A percentile compares a stretch with the other conserved stretches of the same genome.
These are phyloP conservation scores for Philotrypesis tridentata DNA, from an alignment of 1,140 invertebrate species.

Conservation along the genomic window DNA sequence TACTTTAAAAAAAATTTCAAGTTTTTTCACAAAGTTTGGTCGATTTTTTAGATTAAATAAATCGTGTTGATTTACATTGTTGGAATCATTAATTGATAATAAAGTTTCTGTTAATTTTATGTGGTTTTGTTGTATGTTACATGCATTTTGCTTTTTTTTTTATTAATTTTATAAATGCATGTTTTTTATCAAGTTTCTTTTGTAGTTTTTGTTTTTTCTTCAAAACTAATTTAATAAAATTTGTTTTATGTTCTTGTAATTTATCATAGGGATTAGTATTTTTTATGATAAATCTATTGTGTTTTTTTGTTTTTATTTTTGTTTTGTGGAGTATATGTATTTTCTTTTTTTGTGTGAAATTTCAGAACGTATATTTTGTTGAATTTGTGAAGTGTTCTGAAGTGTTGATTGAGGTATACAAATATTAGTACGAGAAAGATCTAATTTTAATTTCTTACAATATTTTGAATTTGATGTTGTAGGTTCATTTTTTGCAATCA, in stretches of 20 bases:
- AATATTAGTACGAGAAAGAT: no score
- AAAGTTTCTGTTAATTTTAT: neutral
- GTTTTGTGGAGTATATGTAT: no score
- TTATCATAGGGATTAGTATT: neutral
- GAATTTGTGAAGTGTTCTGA: no score
- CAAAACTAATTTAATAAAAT: neutral
- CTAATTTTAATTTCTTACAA: no score
- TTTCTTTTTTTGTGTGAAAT: neutral
- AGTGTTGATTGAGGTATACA: no score
- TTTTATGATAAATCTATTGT: no score
- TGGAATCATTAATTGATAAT: neutral
- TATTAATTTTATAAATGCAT: neutral
- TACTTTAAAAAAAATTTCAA: neutral
- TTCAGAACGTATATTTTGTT: neutral
- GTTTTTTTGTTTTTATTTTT: neutral
- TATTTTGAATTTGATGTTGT: no score
- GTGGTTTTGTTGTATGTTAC: neutral
- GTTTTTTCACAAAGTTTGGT: neutral
- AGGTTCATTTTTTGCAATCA: no score
- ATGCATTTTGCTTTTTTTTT: neutral
- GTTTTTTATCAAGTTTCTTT: neutral
- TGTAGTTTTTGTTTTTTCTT: neutral
- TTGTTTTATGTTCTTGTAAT: neutral
- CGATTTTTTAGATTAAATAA: neutral
- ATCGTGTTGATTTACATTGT: neutral